These are phyloP conservation scores for Lordiphosa collinella DNA, from an alignment of 1,140 invertebrate species.

Conservation along the genomic window DNA sequence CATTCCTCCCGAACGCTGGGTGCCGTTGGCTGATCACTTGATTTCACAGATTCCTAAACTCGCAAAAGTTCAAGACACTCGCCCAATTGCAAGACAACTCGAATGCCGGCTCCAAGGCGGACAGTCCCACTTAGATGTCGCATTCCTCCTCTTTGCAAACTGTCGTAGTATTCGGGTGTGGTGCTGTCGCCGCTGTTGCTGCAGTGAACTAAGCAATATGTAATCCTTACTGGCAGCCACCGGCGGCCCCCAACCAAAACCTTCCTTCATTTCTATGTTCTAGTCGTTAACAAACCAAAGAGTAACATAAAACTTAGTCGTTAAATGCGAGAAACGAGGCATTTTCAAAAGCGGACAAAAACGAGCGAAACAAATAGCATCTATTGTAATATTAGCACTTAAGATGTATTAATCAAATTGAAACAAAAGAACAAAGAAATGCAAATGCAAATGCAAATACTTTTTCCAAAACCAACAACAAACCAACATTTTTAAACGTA, in stretches of 20 bases:
- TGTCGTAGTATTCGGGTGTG: too few species aligned
- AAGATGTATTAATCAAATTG: conserved; percentile 74
- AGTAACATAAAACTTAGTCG: conserved; percentile 44
- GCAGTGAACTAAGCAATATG: conserved; percentile 67
- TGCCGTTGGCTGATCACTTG: neutral
- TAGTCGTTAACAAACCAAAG: conserved; percentile 72
- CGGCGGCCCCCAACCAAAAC: conserved; percentile 3
- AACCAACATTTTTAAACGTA: conserved; percentile 55
- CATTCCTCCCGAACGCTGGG: neutral
- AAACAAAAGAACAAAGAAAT: conserved; percentile 33
- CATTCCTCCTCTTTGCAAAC: too few species aligned
- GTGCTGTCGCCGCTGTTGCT: conserved; percentile 18
- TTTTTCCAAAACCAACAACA: conserved; percentile 56
- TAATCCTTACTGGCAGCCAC: conserved; percentile 22
- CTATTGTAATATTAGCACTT: conserved; percentile 65
- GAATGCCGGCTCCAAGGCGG: conserved; percentile 77
- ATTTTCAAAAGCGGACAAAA: conserved; percentile 35
- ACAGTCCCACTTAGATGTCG: conserved; percentile 74
- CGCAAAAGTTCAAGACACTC: conserved; percentile 89
- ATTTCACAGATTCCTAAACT: conserved; percentile 89
- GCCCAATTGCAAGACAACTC: conserved; percentile 83
- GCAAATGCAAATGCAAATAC: conserved; percentile 54
- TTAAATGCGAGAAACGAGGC: conserved; percentile 8
- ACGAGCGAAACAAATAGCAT: conserved; percentile 61
- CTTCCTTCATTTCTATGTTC: conserved; percentile 69